Evolutionary conservation across 2,888 invertebrate genomes (phyloP), one percentile per base, ranked within the genome.

Genomic region (Campoplex capitator): DNA sequence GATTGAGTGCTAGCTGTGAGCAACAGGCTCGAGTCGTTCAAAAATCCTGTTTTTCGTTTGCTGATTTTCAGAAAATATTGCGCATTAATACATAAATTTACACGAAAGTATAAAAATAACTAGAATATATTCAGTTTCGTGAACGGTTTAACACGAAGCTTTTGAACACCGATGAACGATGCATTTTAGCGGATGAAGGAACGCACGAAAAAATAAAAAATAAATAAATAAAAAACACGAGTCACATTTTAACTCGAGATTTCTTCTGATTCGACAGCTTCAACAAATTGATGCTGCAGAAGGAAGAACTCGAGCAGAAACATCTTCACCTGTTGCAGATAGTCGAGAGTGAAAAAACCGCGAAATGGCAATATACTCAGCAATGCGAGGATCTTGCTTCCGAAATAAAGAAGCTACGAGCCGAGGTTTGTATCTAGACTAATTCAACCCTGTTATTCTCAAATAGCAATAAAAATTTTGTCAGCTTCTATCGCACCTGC

Each of bases 301-400:
- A 98, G 93, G 98, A 98, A 92, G 98, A 98, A 94, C 94, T 98
- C 91, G 98, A 98, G 92, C 98, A 98, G 95, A 98, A 98, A 94
- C 98, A 98, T 94, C 95, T 98, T 71, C 98, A 98, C 93, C 95
- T 98, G 74, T 96, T 98, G 86, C 97, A 97, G 94, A 98, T 98
- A 86, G 97, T 98, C 79, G 98, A 98, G 94, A 98, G 98, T 89
- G 98, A 98, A 95, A 96, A 98, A 92, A 98, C 98, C 1, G 98
- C 98, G 0, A 98, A 98, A 92, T 98, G 98, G 97, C 98, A 98
- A 95, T 98, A 98, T 94, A 97, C 98, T 0, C 98, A 98, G 93
- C 98, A 98, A 94, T 98, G 98, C 91, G 98, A 98, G 91, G 98
- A 98, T 91, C 96, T 98, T n/a, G 96, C 97, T 48, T 96, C 96